phyloP scores from a whole-genome alignment of 35 echinoderm and acorn worm genomes.

The Anneissia japonica region DNA sequence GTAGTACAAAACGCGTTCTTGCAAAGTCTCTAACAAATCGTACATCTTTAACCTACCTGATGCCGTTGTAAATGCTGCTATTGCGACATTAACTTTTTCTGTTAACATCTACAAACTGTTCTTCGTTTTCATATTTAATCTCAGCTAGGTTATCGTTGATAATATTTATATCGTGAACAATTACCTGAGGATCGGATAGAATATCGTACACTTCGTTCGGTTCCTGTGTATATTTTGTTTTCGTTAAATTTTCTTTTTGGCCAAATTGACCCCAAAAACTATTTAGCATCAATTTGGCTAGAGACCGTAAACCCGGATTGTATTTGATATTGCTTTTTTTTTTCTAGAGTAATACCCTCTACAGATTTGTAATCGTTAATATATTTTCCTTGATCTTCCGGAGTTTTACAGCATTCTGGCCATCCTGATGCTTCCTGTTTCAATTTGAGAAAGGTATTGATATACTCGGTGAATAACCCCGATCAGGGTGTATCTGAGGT shows the following conservation, averaged over 20 bases:
- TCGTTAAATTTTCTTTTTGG: neutral
- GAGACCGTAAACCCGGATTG: neutral
- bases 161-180: neutral
- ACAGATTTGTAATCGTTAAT: neutral
- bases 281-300: conserved; percentile 25
- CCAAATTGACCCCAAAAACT: conserved; percentile 19
- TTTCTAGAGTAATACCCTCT: conserved; percentile 22
- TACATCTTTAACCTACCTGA: neutral
- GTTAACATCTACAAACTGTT: neutral
- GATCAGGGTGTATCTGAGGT: neutral
- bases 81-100: neutral
- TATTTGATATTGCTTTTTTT: neutral
- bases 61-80: neutral
- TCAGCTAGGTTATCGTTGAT: conserved; percentile 6
- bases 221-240: neutral
- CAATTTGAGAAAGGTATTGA: conserved; percentile 40
- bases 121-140: neutral
- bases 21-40: neutral
- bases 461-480: conserved; percentile 25
- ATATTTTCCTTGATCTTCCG: conserved; percentile 10
- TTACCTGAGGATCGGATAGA: neutral
- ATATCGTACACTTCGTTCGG: neutral
- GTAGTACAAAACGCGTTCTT: conserved; percentile 39
- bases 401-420: conserved; percentile 21
- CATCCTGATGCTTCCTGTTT: conserved; percentile 18